phyloP scores from a whole-genome alignment of 2,888 invertebrate species.

The Ennomos erosarius region DNA sequence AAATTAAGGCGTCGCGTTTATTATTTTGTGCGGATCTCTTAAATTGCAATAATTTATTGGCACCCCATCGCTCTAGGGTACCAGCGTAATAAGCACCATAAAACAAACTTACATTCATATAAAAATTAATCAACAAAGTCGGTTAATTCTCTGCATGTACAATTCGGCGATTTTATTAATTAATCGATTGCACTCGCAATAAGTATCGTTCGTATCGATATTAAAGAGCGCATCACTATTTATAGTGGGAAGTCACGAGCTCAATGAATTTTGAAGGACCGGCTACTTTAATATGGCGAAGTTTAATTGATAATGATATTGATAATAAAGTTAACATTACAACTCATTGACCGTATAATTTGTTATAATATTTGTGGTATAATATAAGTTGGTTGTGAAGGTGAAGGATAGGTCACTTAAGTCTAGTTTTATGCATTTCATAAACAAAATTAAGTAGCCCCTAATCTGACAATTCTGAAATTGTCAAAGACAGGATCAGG shows the following conservation, averaged over 20 bases:
- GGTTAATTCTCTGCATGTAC: slow-evolving; percentile 41
- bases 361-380: no score
- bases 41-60: neutral
- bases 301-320: neutral
- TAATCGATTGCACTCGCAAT: slow-evolving; percentile 40
- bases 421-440: no score
- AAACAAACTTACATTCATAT: slow-evolving; percentile 28
- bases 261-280: slow-evolving; percentile 9
- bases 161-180: slow-evolving; percentile 45
- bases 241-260: slow-evolving; percentile 28
- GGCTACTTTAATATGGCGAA: neutral
- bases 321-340: no score
- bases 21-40: neutral
- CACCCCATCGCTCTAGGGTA: slow-evolving; percentile 8
- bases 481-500: no score
- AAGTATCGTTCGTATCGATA: slow-evolving; percentile 38
- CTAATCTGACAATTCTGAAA: no score
- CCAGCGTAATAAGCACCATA: slow-evolving; percentile 28
- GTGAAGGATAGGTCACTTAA: no score
- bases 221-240: slow-evolving; percentile 32
- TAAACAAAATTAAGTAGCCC: no score
- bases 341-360: no score
- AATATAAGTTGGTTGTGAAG: no score
- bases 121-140: slow-evolving; percentile 38
- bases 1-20: neutral